phyloP scores from a whole-genome alignment of 2,797 vertebrate species.

The Emydoidea blandingii region DNA sequence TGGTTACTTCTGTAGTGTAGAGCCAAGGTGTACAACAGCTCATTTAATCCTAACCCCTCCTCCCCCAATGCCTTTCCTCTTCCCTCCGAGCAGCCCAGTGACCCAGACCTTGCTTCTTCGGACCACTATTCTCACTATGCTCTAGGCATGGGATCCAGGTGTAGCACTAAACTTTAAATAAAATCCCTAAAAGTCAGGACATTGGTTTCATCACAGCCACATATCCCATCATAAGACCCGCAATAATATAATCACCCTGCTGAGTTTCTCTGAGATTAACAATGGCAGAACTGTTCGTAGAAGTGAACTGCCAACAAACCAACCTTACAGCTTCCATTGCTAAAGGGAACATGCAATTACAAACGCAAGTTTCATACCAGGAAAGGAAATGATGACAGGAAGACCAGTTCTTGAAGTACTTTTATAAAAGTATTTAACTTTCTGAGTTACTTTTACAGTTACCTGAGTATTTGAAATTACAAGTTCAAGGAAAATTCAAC shows the following conservation, averaged over 20 bases:
- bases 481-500: conserved; percentile 76
- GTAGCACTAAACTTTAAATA: background rate
- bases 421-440: conserved; percentile 81
- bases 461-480: conserved; percentile 81
- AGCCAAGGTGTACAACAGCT: background rate
- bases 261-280: background rate
- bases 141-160: background rate
- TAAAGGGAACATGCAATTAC: conserved; percentile 36
- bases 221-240: background rate
- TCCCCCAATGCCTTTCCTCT: background rate
- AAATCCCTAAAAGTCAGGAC: background rate
- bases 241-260: background rate
- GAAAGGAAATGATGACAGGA: conserved; percentile 43
- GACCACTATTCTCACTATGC: background rate
- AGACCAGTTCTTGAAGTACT: conserved; percentile 64
- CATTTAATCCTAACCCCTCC: background rate
- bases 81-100: too few relatives aligned
- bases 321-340: background rate
- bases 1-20: rapidly evolving
- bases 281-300: rapidly evolving
- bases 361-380: background rate
- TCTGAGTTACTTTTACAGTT: conserved; percentile 77
- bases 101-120: background rate
- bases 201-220: background rate
- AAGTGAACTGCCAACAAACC: background rate